Base-by-base conservation (phyloP, 2,888 invertebrate genomes). In the Limnephilus marmoratus region DNA sequence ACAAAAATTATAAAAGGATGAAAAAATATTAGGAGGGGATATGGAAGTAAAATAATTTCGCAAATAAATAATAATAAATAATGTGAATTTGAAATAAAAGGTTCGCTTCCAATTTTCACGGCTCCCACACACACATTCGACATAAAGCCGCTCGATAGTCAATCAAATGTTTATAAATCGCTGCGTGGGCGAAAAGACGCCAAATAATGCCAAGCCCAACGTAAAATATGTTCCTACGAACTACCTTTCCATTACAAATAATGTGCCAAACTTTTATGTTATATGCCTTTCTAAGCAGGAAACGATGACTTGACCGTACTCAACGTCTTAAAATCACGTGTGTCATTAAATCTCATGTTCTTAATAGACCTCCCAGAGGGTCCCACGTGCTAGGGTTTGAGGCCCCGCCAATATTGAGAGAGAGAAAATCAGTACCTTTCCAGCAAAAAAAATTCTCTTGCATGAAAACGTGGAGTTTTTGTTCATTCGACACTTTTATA, bases 321-420 rank as follows among this genome's bases (percentile, higher is more conserved):
- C 86, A 86, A 45, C 45, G 86, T 45, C 86, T 49, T 45, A 86
- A 86, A 86, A 86, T 86, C 86, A 86, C 86, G 49, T 86, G 49
- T 86, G 45, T 86, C 86, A 86, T 86, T 86, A 86, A 86, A 86
- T 86, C 86, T 86, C 45, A 86, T 45, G 86, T 37, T 68, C 68
- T 68, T 68, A 45, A 86, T 49, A 86, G 41, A 86, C 24, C 49
- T 45, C 45, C 86, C n/a, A 24, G 41, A 29, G 37, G 29, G 86
- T 15, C 45, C n/a, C 24, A 29, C 29, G 85, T n/a, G 85, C 45
- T n/a, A 3, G 41, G 68, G 68, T 68, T 24, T 68, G 24, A 68
- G 68, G 3, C 29, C 12, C 24, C 34, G 0, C 18, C 34, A 34
- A 37, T 83, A 83, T 86, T 45, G 86, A 45, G 86, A 29, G 37